These are phyloP conservation scores for Vanessa cardui DNA, from an alignment of 2,888 invertebrate genomes.

Conservation along the genomic window DNA sequence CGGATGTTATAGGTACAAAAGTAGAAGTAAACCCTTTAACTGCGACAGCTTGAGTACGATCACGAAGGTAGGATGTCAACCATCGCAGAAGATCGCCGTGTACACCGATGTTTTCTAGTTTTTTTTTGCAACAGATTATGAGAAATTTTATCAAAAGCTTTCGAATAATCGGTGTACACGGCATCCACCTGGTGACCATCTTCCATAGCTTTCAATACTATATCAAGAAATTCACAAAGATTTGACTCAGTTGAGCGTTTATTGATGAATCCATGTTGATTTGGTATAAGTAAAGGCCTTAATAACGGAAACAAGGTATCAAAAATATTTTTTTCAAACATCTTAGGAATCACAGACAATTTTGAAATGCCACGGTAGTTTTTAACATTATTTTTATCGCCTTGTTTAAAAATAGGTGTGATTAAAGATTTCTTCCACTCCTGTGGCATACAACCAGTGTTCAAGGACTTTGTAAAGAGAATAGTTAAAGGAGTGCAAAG, in stretches of 20 bases:
- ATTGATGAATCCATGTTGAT: slow-evolving; percentile 13
- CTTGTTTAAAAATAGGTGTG: slow-evolving; percentile 9
- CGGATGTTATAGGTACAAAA: slow-evolving; percentile 5
- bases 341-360: slow-evolving; percentile 7
- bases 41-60: slow-evolving; percentile 1
- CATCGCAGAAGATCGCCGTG: slow-evolving; percentile 2
- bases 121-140: neutral
- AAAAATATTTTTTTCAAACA: slow-evolving; percentile 11
- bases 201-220: neutral
- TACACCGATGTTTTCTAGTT: slow-evolving; percentile 6
- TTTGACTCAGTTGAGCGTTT: slow-evolving; percentile 29
- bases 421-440: slow-evolving; percentile 14
- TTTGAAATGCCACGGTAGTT: slow-evolving; percentile 14
- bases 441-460: too few species aligned
- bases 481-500: too few species aligned
- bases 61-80: slow-evolving; percentile 1
- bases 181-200: neutral
- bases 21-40: slow-evolving; percentile 1
- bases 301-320: slow-evolving; percentile 13
- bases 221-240: slow-evolving; percentile 26
- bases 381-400: slow-evolving; percentile 7
- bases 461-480: too few species aligned
- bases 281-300: neutral
- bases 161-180: slow-evolving; percentile 7
- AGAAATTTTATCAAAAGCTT: neutral